Conservation (phyloP, 2,797 vertebrate genomes). For the Sparidentex hasta region DNA sequence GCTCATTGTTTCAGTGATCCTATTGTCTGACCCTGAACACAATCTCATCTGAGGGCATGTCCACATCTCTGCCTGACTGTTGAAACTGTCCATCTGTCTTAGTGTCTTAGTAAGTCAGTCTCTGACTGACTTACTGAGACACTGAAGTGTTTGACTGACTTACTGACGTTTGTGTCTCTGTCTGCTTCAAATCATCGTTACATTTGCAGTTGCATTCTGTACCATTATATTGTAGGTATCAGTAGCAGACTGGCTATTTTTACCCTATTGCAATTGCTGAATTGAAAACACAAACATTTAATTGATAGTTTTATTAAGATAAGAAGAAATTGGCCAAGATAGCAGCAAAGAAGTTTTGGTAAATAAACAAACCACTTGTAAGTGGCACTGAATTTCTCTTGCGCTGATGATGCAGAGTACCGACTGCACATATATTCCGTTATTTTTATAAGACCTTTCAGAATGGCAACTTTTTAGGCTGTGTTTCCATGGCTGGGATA, state of each 20-base stretch:
- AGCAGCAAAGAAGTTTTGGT: not conserved
- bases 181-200: conserved; percentile 4
- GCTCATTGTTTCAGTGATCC: conserved; percentile 67
- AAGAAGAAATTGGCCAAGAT: not conserved
- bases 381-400: conserved; percentile 29
- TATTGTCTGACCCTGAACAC: conserved; percentile 41
- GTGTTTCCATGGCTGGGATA: conserved; percentile 55
- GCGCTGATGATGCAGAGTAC: conserved; percentile 32
- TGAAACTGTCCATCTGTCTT: not conserved
- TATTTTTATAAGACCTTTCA: conserved; percentile 53
- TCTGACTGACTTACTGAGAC: not conserved
- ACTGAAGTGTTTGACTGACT: not conserved
- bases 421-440: conserved; percentile 50
- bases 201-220: not conserved
- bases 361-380: not conserved
- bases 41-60: conserved; percentile 9
- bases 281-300: not conserved
- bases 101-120: no score
- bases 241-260: not conserved
- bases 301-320: not conserved
- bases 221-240: not conserved
- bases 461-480: conserved; percentile 31
- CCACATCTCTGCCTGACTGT: conserved; percentile 12
- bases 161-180: conserved; percentile 5
- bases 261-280: not conserved